Evolutionary conservation across 2,113 vertebrate genomes (phyloP).

Genomic region (Onychostruthus taczanowskii): DNA sequence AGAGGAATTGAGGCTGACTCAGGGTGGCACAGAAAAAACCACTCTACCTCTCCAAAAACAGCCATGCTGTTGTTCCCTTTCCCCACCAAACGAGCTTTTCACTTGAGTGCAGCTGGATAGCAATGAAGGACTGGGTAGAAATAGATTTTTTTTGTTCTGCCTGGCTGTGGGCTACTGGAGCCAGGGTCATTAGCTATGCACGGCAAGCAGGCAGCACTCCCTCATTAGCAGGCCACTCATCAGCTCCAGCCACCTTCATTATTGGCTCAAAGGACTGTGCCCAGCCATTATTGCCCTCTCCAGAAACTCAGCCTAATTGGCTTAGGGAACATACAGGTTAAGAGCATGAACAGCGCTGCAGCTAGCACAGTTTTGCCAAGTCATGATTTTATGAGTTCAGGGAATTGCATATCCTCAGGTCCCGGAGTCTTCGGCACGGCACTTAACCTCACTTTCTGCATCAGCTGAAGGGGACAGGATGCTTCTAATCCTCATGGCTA

Average conservation of each 20-base stretch:
- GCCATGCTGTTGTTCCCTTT: neutral
- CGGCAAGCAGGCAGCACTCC: constrained; percentile 18
- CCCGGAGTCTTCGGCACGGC: neutral
- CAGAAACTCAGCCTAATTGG: constrained; percentile 44
- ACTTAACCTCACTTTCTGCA: neutral
- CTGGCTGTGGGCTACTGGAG: neutral
- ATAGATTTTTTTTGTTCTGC: constrained; percentile 11
- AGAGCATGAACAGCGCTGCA: constrained; percentile 6
- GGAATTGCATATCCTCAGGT: neutral
- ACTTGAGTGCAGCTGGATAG: neutral
- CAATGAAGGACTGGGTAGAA: neutral
- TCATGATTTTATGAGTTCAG: constrained; percentile 30
- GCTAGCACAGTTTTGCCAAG: neutral
- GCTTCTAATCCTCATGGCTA: neutral
- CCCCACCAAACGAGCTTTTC: neutral
- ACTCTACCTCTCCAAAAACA: rapidly evolving
- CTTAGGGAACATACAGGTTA: constrained; percentile 28
- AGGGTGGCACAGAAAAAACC: neutral
- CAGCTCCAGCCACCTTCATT: constrained; percentile 31
- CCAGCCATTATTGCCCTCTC: constrained; percentile 24
- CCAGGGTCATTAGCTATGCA: constrained; percentile 46
- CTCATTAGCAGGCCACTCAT: constrained; percentile 38
- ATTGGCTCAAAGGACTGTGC: constrained; percentile 43
- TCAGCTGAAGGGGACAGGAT: neutral
- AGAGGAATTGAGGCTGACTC: neutral